These are phyloP conservation scores for Acanthurus tractus DNA, from an alignment of 2,797 vertebrate species.

Conservation along the genomic window DNA sequence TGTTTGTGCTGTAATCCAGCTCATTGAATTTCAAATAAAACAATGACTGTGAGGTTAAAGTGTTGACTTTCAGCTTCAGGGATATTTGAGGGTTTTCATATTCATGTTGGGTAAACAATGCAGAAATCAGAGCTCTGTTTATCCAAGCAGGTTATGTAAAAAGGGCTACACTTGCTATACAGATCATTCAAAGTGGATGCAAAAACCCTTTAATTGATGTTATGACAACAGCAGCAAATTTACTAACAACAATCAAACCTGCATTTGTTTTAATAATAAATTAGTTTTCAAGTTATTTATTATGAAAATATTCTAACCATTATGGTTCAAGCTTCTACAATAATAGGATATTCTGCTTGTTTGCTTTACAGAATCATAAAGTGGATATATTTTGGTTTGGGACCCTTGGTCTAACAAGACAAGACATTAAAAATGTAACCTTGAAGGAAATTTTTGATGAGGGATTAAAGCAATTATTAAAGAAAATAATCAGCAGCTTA, in stretches of 20 bases:
- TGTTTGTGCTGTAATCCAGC: conserved; percentile 27
- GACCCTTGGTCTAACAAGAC: neutral
- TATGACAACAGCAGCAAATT: neutral
- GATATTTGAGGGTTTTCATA: conserved; percentile 2
- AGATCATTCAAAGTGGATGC: neutral
- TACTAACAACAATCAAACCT: neutral
- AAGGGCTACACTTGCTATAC: neutral
- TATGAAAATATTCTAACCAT: neutral
- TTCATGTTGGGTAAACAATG: conserved; percentile 16
- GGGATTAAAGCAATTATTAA: neutral
- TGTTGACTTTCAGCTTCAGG: conserved; percentile 33
- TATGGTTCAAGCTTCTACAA: neutral
- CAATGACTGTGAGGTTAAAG: conserved; percentile 13
- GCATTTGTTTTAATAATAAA: no score
- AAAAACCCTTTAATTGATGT: neutral
- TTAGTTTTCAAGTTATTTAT: neutral
- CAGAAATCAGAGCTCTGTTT: neutral
- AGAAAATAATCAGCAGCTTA: neutral
- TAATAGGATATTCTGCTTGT: neutral
- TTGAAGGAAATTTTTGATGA: neutral
- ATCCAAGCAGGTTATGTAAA: neutral
- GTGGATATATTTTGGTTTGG: neutral
- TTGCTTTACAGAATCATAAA: neutral
- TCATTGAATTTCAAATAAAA: conserved; percentile 29
- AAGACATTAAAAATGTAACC: neutral